Conservation (phyloP, 2,888 invertebrate species). For the Lycaena phlaeas region DNA sequence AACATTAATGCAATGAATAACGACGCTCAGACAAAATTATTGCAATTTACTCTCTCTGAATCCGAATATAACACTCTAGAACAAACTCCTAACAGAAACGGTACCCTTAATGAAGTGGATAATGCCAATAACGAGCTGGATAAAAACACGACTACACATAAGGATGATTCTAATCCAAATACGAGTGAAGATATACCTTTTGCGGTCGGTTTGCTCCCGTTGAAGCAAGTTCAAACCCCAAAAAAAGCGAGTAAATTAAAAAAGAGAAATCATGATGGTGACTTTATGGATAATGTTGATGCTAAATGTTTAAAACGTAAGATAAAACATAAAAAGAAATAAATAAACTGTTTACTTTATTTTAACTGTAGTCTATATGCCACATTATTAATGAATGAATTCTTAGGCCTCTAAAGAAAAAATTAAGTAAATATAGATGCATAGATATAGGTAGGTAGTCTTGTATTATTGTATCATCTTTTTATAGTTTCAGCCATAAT, state of each 20-base stretch:
- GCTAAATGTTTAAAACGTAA: conserved; percentile 61
- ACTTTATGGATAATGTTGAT: conserved; percentile 40
- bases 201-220: conserved; percentile 57
- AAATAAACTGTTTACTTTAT: background rate
- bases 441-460: too few relatives aligned
- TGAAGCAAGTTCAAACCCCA: conserved; percentile 38
- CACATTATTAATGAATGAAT: too few relatives aligned
- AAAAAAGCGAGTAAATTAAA: conserved; percentile 40
- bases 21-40: background rate
- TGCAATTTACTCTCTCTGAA: conserved; percentile 24
- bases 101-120: too few relatives aligned
- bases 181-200: conserved; percentile 48
- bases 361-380: too few relatives aligned
- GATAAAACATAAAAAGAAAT: conserved; percentile 48
- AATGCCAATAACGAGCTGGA: conserved; percentile 19
- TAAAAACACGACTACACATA: conserved; percentile 27
- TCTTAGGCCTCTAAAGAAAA: too few relatives aligned
- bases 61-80: too few relatives aligned
- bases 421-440: too few relatives aligned
- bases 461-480: too few relatives aligned
- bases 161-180: conserved; percentile 31
- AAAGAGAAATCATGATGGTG: conserved; percentile 37
- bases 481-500: too few relatives aligned
- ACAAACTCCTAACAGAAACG: too few relatives aligned
- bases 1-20: background rate